Base-by-base conservation (phyloP, 2,797 vertebrate genomes). In the Pristis pectinata region DNA sequence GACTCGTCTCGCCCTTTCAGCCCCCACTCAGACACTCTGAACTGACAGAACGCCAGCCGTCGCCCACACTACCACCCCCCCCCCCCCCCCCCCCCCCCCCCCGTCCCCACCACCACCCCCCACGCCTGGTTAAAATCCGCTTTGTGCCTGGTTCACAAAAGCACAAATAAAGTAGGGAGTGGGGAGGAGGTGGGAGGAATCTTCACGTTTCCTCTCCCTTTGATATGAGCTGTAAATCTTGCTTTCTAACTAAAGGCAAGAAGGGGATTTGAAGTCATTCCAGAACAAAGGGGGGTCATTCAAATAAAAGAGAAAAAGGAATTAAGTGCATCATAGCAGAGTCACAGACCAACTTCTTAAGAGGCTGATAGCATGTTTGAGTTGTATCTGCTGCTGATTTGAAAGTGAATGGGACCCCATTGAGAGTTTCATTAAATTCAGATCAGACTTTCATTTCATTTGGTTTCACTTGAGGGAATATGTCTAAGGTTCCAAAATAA, bases 391-490 rank as follows among this genome's bases (percentile, higher is more conserved):
- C 24, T 74, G 2, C 27, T 53, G 67, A 93, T 74, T 74, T 74
- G 67, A 74, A 93, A 93, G 74, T 93, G 92, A 93, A 93, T 93
- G 67, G 92, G 64, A 53, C 92, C 67, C 92, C 92, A 93, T 53
- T 93, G 37, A 93, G 92, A 30, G 92, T 93, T 93, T 74, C 92
- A 93, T 93, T 93, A 93, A 93, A 74, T 37, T 93, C 67, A 74
- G 67, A 74, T 93, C 92, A 93, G 92, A 93, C 92, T 93, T 93
- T 93, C 67, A 44, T 70, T 93, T 53, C 91, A 53, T 74, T 49
- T 74, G 61, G 87, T 64, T 91, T 91, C 87, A 91, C 87, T 67
- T 91, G 87, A 91, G 87, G 87, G 87, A 67, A 67, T 64, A 91
- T 91, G 37, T 67, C 59, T 91, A 24, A 91, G 61, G 59, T 41